A percentile compares a stretch with the other conserved stretches of the same genome.
These are phyloP conservation scores for Drosophila picticornis DNA, from an alignment of 2,888 invertebrate species.

Conservation along the genomic window DNA sequence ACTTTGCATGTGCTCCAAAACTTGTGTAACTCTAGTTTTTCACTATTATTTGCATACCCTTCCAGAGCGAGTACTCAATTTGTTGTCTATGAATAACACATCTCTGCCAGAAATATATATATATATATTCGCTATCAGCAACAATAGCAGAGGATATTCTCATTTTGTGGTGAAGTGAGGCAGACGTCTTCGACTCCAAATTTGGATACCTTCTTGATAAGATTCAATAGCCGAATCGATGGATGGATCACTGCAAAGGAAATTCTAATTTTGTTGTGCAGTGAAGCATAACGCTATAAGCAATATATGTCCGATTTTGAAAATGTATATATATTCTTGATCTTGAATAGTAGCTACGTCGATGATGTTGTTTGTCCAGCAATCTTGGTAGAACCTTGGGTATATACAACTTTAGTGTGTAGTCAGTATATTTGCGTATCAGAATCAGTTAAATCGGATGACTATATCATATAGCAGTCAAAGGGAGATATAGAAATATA, in stretches of 20 bases:
- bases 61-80: neutral
- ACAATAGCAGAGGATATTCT: neutral
- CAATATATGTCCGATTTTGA: neutral
- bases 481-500: neutral
- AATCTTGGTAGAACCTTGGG: neutral
- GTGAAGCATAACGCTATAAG: neutral
- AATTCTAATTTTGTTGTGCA: neutral
- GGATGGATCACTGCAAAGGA: neutral
- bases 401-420: neutral
- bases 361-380: neutral
- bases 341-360: neutral
- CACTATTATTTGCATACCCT: neutral
- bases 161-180: neutral
- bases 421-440: neutral
- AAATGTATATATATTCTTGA: neutral
- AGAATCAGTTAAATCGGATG: neutral
- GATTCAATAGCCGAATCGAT: neutral
- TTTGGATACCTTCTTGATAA: neutral
- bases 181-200: neutral
- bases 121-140: neutral
- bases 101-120: neutral
- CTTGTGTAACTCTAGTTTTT: conserved; percentile 51
- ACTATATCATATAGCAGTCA: neutral
- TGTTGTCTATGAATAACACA: neutral
- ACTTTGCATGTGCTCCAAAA: conserved; percentile 13